phyloP scores from a whole-genome alignment of 1,140 invertebrate genomes.

The Brachionus paranguensis region DNA sequence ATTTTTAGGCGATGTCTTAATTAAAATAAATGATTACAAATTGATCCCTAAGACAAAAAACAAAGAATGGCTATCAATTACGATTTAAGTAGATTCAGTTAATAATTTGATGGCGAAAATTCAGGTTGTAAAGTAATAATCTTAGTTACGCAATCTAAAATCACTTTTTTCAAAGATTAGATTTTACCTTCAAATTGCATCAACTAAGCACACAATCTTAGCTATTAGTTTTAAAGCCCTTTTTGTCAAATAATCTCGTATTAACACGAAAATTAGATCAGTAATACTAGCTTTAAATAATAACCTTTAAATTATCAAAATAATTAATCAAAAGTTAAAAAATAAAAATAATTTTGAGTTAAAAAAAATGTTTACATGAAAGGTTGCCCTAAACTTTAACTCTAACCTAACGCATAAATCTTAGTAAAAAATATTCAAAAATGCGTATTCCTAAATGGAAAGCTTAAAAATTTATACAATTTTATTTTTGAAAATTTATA shows the following conservation, averaged over 20 bases:
- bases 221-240: not conserved
- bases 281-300: not conserved
- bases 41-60: not conserved
- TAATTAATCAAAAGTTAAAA: not conserved
- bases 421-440: too few relatives aligned
- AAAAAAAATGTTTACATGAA: too few relatives aligned
- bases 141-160: not conserved
- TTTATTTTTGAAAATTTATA: too few relatives aligned
- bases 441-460: too few relatives aligned
- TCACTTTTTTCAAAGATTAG: not conserved
- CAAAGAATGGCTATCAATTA: not conserved
- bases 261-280: not conserved
- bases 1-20: not conserved
- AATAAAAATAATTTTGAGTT: not conserved
- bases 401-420: too few relatives aligned
- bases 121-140: not conserved
- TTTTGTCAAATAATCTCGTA: not conserved
- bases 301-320: not conserved
- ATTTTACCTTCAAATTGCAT: not conserved
- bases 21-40: not conserved
- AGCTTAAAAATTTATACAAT: too few relatives aligned
- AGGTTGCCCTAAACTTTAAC: too few relatives aligned
- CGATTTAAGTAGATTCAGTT: not conserved
- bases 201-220: not conserved
- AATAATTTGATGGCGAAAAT: not conserved